phyloP scores from a whole-genome alignment of 2,888 invertebrate genomes.

The Bombylius major region DNA sequence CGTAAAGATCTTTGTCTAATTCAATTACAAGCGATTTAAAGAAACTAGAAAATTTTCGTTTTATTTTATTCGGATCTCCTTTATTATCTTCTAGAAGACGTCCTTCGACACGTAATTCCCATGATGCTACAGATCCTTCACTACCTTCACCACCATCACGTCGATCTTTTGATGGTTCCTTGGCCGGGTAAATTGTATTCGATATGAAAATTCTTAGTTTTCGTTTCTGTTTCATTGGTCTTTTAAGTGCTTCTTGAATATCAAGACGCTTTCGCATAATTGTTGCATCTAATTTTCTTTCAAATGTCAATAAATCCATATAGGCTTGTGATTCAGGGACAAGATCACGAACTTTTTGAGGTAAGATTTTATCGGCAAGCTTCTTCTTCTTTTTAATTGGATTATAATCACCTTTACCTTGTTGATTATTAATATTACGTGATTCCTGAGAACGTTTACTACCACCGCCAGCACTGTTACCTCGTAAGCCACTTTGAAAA shows the following conservation, averaged over 20 bases:
- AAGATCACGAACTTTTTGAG: conserved; percentile 88
- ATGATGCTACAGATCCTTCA: conserved; percentile 80
- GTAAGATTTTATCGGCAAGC: conserved; percentile 89
- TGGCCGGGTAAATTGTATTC: conserved; percentile 95
- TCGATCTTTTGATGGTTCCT: conserved; percentile 40
- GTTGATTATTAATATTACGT: conserved; percentile 38
- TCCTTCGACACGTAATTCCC: conserved; percentile 98
- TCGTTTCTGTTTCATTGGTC: conserved; percentile 97
- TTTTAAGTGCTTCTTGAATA: conserved; percentile 95
- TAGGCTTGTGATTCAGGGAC: conserved; percentile 99
- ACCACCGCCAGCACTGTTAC: conserved; percentile 45
- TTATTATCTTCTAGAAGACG: conserved; percentile 88
- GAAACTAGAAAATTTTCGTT: conserved; percentile 97
- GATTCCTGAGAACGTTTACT: conserved; percentile 50
- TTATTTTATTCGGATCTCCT: conserved; percentile 80
- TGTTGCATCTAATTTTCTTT: conserved; percentile 93
- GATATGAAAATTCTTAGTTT: conserved; percentile 97
- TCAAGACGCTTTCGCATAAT: conserved; percentile 96
- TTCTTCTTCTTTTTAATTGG: conserved; percentile 85
- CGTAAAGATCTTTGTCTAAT: conserved; percentile 96
- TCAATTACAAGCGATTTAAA: conserved; percentile 99
- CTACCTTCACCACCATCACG: conserved; percentile 41
- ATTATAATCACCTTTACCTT: conserved; percentile 39
- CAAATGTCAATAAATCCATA: conserved; percentile 97
- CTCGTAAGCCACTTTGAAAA: conserved; percentile 42